These are phyloP conservation scores for Conomelus anceps DNA, from an alignment of 2,888 invertebrate species.

Conservation along the genomic window DNA sequence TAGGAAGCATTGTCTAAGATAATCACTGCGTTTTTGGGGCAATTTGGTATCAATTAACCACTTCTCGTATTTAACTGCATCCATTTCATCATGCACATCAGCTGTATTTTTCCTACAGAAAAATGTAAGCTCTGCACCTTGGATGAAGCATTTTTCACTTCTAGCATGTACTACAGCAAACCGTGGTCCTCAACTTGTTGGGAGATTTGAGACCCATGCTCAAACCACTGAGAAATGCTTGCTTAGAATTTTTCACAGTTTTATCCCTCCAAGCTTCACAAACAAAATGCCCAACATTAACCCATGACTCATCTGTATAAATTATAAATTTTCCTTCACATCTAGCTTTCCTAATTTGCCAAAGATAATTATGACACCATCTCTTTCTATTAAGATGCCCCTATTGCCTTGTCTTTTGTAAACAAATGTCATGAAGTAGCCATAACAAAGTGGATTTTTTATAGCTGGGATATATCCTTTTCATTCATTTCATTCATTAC, in stretches of 20 bases:
- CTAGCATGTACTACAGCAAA: neutral
- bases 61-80: neutral
- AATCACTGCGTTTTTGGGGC: neutral
- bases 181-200: neutral
- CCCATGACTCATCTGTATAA: neutral
- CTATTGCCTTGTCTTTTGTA: neutral
- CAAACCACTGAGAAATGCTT: neutral
- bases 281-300: neutral
- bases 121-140: neutral
- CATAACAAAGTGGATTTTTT: too few relatives aligned
- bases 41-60: neutral
- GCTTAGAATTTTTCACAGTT: neutral
- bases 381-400: neutral
- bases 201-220: neutral
- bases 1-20: neutral
- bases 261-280: neutral
- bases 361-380: neutral
- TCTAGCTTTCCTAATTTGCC: neutral
- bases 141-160: neutral
- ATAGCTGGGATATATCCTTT: neutral
- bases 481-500: neutral
- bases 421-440: neutral
- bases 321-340: neutral
- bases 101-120: neutral
- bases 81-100: neutral